Base-by-base conservation (phyloP, 2,797 vertebrate species). In the Myripristis jacobus region DNA sequence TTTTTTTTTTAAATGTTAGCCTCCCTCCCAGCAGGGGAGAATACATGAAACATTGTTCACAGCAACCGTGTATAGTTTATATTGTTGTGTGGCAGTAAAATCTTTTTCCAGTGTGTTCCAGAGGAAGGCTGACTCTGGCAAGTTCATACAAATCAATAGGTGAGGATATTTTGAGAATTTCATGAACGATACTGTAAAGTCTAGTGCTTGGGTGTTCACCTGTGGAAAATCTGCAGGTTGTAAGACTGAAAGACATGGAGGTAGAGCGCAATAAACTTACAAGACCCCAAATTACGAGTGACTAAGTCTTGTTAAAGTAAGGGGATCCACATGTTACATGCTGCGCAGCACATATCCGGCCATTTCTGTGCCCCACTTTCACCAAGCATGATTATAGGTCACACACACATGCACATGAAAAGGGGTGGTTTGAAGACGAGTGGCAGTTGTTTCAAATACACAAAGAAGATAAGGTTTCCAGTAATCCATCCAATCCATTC, bases 361-460 rank as follows among this genome's bases (percentile, higher is more conserved):
- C 29, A 22, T 63, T 9, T 29, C 46, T 10, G 16, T 21, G 46
- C 16, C 38, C 16, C 63, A 66, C 36, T 27, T 54, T 19, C 48
- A 54, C 51, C 21, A 24, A 47, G 13, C 34, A 29, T 31, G 38
- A 44, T 43, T 54, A 31, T 31, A 55, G 43, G 22, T 68, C 66
- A 57, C 21, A 29, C 50, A 43, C 50, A 54, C 62, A 54, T 50
- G 44, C 61, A 52, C 29, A n/a, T n/a, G 27, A 24, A 47, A 34
- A 55, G 19, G 36, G 50, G 7, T 48, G 54, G 41, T 57, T 9
- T 9, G 19, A 4, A 41, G 21, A 57, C 10, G 15, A 7, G 18
- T 24, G 54, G 44, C 27, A 48, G 53, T 25, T 48, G 53, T 67
- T 67, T 57, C 19, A 58, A 68, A 68, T 27, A 54, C 25, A 31